A percentile compares a stretch with the other conserved stretches of the same genome.
Evolutionary conservation across 2,113 vertebrate genomes (phyloP).

Genomic region (Agapornis roseicollis): DNA sequence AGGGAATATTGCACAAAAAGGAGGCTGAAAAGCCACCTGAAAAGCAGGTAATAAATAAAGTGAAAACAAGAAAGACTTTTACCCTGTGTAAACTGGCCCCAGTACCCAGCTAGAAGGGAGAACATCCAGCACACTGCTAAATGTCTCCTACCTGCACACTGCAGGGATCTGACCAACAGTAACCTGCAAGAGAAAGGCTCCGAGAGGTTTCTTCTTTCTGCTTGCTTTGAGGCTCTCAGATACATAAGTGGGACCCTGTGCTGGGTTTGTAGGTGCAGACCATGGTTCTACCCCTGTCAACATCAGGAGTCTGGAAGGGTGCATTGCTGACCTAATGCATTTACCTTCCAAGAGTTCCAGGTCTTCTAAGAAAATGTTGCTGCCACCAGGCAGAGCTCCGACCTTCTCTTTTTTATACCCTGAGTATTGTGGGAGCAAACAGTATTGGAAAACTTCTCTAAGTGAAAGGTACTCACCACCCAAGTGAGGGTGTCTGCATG

Average conservation of each 20-base stretch:
- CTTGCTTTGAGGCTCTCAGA: background rate
- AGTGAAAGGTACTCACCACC: background rate
- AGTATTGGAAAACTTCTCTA: background rate
- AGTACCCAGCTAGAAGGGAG: background rate
- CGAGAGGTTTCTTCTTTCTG: background rate
- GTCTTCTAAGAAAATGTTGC: background rate
- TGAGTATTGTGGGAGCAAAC: background rate
- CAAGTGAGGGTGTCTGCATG: background rate
- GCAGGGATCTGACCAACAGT: background rate
- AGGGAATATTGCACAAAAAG: background rate
- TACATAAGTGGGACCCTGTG: background rate
- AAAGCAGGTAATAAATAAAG: background rate
- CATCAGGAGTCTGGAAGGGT: background rate
- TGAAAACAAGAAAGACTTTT: background rate
- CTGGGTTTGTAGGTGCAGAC: background rate
- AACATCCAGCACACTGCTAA: background rate
- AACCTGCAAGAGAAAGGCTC: background rate
- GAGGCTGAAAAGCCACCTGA: background rate
- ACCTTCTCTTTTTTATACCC: background rate
- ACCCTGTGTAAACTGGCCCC: background rate
- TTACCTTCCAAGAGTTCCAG: background rate
- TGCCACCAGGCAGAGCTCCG: background rate
- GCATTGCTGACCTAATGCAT: background rate
- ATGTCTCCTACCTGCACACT: rapidly evolving
- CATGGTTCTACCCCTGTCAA: background rate